Base-by-base conservation (phyloP, 1,140 invertebrate species). In the Oryctes rhinoceros region DNA sequence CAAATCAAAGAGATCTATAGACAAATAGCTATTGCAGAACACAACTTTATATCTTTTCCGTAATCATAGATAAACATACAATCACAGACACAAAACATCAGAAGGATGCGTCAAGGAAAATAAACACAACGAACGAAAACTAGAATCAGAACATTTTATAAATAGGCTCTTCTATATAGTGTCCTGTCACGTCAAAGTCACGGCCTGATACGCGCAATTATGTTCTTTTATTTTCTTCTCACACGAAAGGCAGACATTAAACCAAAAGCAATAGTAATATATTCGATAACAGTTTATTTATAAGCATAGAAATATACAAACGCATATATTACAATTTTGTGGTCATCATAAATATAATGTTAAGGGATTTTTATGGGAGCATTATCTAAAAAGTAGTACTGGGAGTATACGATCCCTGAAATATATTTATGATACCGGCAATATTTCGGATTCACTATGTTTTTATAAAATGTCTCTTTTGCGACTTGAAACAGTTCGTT, bases 181-280 rank as follows among this genome's bases (percentile, higher is more conserved):
- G 18, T 20, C 79, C 79, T 71, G 79, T 80, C 79, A 80, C 79
- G 79, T 80, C 71, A 80, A 71, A 80, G 71, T 75, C 79, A 80
- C 79, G 71, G 79, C 79, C 79, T 80, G 79, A 71, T 76, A 80
- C 79, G 79, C 79, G 76, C 76, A n/a, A 35, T 67, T 78, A 37
- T 53, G 15, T 78, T 78, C 47, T 30, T 78, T 78, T 35, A 30
- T 48, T 78, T 59, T 49, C 39, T 35, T 48, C 35, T 76, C 74
- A 30, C 37, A 44, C 44, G 35, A 44, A 47, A 76, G 35, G 39
- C 44, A 76, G 74, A 39, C 44, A 76, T 76, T 76, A 76, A 44
- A 44, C 49, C 49, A 53, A 53, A 53, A 53, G 49, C 13, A 53
- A 53, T 53, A 53, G 49, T 53, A 18, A 18, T 53, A 53, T 53